phyloP scores from a whole-genome alignment of 1,140 invertebrate genomes.

The Sinonovacula constricta region DNA sequence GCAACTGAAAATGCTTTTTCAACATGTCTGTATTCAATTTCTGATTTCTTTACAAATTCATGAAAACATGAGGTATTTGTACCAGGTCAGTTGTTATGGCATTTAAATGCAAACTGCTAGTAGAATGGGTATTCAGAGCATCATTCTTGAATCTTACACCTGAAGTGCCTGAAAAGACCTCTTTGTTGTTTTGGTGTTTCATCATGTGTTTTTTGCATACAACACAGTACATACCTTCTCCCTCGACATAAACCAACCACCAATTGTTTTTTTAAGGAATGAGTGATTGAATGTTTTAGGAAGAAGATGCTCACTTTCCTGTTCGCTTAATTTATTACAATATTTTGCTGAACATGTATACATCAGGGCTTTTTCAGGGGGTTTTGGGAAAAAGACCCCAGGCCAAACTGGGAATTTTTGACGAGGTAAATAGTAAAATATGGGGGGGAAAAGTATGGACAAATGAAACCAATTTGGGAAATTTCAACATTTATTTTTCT shows the following conservation, averaged over 20 bases:
- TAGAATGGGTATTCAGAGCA: neutral
- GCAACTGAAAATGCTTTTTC: too few species aligned
- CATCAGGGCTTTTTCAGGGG: too few species aligned
- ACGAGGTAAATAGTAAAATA: too few species aligned
- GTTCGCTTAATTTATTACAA: neutral
- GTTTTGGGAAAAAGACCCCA: too few species aligned
- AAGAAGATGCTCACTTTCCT: neutral
- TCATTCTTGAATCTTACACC: neutral
- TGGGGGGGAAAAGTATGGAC: too few species aligned
- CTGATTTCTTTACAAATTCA: neutral
- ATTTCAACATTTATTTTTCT: too few species aligned
- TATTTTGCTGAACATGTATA: neutral
- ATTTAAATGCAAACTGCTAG: neutral
- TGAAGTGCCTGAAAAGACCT: neutral
- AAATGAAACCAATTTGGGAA: too few species aligned
- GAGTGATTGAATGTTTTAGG: neutral
- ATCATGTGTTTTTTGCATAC: conserved; percentile 4
- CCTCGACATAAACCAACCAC: neutral
- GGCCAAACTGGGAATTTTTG: too few species aligned
- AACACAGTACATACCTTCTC: neutral
- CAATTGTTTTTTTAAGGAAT: neutral
- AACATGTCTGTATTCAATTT: neutral
- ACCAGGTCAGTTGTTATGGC: neutral
- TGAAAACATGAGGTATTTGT: neutral
- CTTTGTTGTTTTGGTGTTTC: conserved; percentile 1